Percentiles rank a stretch among this genome's conserved stretches.
These are phyloP conservation scores for Echinarachnius parma DNA, from an alignment of 53 echinoderm and acorn worm species.

Conservation along the genomic window DNA sequence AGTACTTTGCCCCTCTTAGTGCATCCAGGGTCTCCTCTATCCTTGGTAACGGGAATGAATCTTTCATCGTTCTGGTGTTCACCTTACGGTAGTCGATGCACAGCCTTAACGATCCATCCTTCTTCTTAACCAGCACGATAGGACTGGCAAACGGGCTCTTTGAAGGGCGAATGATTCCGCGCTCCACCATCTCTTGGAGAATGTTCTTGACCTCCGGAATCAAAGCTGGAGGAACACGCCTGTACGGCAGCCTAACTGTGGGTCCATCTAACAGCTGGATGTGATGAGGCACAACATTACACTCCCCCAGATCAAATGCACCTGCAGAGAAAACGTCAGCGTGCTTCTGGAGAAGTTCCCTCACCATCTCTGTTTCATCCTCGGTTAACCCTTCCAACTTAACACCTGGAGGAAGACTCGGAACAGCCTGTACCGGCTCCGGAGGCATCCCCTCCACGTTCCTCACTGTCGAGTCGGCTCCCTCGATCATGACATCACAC, in stretches of 20 bases:
- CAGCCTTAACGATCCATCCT: slow-evolving; percentile 29
- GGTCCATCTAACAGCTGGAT: slow-evolving; percentile 9
- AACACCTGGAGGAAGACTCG: slow-evolving; percentile 24
- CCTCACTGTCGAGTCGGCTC: no score
- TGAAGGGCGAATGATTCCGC: slow-evolving; percentile 34
- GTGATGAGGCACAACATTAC: slow-evolving; percentile 25
- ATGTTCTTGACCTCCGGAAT: slow-evolving; percentile 37
- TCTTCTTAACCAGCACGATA: slow-evolving; percentile 47
- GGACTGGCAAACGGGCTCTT: slow-evolving; percentile 55
- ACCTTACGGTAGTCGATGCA: slow-evolving; percentile 51
- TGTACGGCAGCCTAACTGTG: slow-evolving; percentile 24
- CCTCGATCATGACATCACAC: slow-evolving; percentile 7
- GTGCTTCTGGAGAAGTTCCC: slow-evolving; percentile 2
- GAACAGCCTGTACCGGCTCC: background rate
- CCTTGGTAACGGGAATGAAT: slow-evolving; percentile 57
- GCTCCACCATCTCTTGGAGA: slow-evolving; percentile 47
- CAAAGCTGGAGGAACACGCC: slow-evolving; percentile 12
- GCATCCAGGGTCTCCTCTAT: slow-evolving; percentile 65
- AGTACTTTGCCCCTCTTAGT: slow-evolving; percentile 39
- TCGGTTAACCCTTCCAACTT: slow-evolving; percentile 19
- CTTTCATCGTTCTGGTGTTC: slow-evolving; percentile 24
- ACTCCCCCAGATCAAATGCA: slow-evolving; percentile 33
- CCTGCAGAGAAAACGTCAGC: slow-evolving; percentile 16
- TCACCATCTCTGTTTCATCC: background rate
- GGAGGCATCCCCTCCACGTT: no score